Conservation (phyloP, 1,140 invertebrate genomes). For the Drosophila sp. region DNA sequence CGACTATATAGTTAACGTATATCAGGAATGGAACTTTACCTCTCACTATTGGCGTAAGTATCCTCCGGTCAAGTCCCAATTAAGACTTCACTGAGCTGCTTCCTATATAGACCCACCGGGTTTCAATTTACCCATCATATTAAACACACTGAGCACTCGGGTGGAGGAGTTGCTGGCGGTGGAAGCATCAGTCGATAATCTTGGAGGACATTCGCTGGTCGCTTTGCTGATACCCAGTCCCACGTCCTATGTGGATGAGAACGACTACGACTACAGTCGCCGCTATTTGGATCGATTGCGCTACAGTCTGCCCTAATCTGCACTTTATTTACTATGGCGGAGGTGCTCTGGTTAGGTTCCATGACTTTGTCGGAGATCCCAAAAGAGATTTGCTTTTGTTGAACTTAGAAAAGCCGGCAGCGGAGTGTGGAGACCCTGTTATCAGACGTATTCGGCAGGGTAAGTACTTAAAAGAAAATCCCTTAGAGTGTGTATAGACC, state of each 20-base stretch:
- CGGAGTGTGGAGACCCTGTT: conserved; percentile 60
- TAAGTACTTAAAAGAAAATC: conserved; percentile 24
- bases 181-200: conserved; percentile 78
- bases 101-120: conserved; percentile 73
- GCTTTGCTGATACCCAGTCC: conserved; percentile 85
- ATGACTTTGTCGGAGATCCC: conserved; percentile 84
- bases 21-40: conserved; percentile 85
- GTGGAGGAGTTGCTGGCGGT: conserved; percentile 83
- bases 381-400: conserved; percentile 82
- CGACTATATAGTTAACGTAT: conserved; percentile 86
- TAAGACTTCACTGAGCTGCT: background rate
- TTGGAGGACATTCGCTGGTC: conserved; percentile 86
- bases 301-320: conserved; percentile 86
- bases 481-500: background rate
- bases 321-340: conserved; percentile 85
- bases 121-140: conserved; percentile 85
- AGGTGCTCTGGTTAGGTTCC: conserved; percentile 85
- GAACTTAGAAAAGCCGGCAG: conserved; percentile 50
- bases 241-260: conserved; percentile 75
- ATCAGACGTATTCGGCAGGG: conserved; percentile 74
- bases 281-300: conserved; percentile 84
- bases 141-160: conserved; percentile 80
- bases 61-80: background rate
- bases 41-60: conserved; percentile 86
- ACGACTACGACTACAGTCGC: conserved; percentile 85